Evolutionary conservation across 2,888 invertebrate genomes (phyloP).

Genomic region (Leistus spinibarbis): DNA sequence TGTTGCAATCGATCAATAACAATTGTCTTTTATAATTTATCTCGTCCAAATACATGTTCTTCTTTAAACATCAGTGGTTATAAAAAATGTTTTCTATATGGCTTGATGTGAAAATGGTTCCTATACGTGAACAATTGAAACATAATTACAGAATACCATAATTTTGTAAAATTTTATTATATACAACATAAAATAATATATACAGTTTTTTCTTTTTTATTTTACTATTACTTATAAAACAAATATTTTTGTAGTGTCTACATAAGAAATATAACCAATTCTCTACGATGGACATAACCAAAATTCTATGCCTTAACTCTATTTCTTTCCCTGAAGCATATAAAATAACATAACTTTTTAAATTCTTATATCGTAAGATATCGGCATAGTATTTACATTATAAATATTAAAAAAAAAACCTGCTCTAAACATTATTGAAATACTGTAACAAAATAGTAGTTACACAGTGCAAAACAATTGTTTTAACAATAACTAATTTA

Average conservation of each 20-base stretch:
- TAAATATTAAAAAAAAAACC: not conserved
- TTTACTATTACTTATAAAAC: too few relatives aligned
- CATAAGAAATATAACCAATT: not conserved
- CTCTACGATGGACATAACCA: not conserved
- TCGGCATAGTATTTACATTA: not conserved
- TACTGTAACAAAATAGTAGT: not conserved
- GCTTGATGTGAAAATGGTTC: too few relatives aligned
- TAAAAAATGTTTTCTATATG: too few relatives aligned
- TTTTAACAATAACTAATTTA: too few relatives aligned
- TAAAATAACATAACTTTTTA: not conserved
- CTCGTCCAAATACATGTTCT: too few relatives aligned
- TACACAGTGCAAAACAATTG: too few relatives aligned
- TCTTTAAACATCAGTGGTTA: too few relatives aligned
- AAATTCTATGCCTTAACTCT: not conserved
- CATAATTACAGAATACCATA: not conserved
- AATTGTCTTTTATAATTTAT: too few relatives aligned
- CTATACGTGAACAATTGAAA: not conserved
- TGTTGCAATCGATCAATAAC: too few relatives aligned
- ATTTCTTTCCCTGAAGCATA: not conserved
- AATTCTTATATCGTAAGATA: not conserved
- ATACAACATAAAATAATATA: not conserved
- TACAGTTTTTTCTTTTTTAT: not conserved
- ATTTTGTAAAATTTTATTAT: not conserved
- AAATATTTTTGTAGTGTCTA: not conserved
- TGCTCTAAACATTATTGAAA: not conserved